Percentiles rank a stretch among this genome's conserved stretches.
These are phyloP conservation scores for Syngnathoides biaculeatus DNA, from an alignment of 2,113 vertebrate species.

Conservation along the genomic window DNA sequence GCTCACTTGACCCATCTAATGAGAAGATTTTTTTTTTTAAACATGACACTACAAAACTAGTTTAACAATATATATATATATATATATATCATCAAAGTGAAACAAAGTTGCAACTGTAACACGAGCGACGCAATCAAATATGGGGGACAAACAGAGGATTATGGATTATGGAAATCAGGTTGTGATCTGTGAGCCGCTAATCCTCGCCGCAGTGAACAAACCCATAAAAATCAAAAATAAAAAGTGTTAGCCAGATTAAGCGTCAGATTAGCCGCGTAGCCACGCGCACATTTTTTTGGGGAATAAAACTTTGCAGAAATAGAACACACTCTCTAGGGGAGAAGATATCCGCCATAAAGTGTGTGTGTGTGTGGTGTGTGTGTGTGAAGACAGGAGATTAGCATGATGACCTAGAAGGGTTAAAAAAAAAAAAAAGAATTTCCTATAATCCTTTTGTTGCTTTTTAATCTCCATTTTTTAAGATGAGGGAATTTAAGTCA, in stretches of 20 bases:
- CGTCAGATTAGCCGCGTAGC: constrained; percentile 69
- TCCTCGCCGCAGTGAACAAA: constrained; percentile 61
- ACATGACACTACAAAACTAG: not conserved
- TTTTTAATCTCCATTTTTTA: not conserved
- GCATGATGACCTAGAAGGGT: not conserved
- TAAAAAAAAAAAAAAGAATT: not conserved
- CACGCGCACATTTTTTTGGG: constrained; percentile 56
- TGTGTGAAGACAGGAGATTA: not conserved
- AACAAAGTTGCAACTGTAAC: constrained; percentile 3
- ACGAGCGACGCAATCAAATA: constrained; percentile 24
- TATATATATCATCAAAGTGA: constrained; percentile 29
- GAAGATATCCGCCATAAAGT: constrained; percentile 34
- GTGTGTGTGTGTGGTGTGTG: constrained; percentile 1
- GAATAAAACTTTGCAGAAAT: constrained; percentile 61
- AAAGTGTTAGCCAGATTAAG: constrained; percentile 72
- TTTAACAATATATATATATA: constrained; percentile 41
- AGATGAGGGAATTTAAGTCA: not conserved
- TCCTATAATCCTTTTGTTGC: not conserved
- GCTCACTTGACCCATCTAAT: not conserved
- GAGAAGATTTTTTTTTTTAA: not conserved
- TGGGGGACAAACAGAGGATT: constrained; percentile 39
- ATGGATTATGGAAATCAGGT: constrained; percentile 69
- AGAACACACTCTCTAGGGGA: constrained; percentile 57
- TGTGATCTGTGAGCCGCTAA: constrained; percentile 65
- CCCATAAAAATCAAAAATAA: constrained; percentile 43